Conservation (phyloP, 2,113 vertebrate species). For the Sorex fumeus region DNA sequence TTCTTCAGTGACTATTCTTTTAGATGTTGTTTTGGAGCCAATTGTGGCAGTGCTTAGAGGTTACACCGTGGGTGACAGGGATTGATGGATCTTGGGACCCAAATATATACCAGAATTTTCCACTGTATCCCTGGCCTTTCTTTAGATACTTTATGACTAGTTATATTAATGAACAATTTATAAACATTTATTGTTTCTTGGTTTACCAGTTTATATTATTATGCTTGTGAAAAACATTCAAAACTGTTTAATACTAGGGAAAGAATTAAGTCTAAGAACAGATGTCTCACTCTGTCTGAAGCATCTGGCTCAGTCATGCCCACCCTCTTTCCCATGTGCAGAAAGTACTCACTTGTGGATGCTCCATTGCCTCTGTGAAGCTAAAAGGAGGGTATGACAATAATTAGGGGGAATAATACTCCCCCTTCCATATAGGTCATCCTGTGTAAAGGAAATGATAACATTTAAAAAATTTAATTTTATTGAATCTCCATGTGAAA, state of each 20-base stretch:
- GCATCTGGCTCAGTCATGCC: not conserved
- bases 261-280: not conserved
- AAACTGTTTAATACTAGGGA: not conserved
- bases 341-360: not conserved
- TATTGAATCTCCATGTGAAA: no score
- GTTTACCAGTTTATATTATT: not conserved
- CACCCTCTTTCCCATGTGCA: not conserved
- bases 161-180: not conserved
- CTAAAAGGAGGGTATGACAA: not conserved
- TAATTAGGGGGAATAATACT: not conserved
- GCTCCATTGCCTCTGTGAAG: not conserved
- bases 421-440: not conserved
- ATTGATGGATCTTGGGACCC: no score
- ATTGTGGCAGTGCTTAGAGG: no score
- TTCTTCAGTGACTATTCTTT: not conserved
- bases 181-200: not conserved
- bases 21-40: not conserved
- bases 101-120: no score
- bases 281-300: not conserved
- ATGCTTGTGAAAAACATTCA: not conserved
- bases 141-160: no score
- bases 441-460: conserved; percentile 19
- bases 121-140: no score
- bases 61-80: no score
- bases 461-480: no score